Conservation (phyloP, 2,888 invertebrate species). For the Synergus gifuensis region DNA sequence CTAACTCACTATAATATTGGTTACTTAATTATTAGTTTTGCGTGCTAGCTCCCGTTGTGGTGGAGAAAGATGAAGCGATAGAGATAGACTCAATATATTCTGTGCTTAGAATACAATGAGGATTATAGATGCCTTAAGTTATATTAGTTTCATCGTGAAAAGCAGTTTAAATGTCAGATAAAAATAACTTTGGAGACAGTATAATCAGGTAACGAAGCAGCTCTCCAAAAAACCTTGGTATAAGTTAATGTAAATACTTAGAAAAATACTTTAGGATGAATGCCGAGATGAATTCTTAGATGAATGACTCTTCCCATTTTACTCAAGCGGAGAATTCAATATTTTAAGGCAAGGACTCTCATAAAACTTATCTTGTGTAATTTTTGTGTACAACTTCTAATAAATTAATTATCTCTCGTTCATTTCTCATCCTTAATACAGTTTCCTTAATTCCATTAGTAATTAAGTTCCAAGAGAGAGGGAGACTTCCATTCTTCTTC, state of each 20-base stretch:
- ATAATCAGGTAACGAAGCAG: neutral
- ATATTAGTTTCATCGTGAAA: conserved; percentile 12
- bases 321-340: too few species aligned
- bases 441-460: conserved; percentile 5
- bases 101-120: conserved; percentile 44
- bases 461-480: conserved; percentile 14
- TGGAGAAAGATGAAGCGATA: conserved; percentile 37
- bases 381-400: too few species aligned
- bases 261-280: too few species aligned
- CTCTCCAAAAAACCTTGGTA: conserved; percentile 35
- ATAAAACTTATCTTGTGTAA: too few species aligned
- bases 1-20: conserved; percentile 46
- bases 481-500: conserved; percentile 6
- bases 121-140: conserved; percentile 39
- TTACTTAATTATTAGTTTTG: conserved; percentile 53
- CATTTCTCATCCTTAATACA: conserved; percentile 16
- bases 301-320: too few species aligned
- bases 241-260: conserved; percentile 66
- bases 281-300: too few species aligned
- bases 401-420: too few species aligned
- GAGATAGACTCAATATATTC: conserved; percentile 50
- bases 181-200: neutral
- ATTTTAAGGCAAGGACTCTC: too few species aligned
- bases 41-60: conserved; percentile 41
- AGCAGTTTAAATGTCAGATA: conserved; percentile 27